phyloP scores from a whole-genome alignment of 2,888 invertebrate species.

The Slavum lentiscoides region DNA sequence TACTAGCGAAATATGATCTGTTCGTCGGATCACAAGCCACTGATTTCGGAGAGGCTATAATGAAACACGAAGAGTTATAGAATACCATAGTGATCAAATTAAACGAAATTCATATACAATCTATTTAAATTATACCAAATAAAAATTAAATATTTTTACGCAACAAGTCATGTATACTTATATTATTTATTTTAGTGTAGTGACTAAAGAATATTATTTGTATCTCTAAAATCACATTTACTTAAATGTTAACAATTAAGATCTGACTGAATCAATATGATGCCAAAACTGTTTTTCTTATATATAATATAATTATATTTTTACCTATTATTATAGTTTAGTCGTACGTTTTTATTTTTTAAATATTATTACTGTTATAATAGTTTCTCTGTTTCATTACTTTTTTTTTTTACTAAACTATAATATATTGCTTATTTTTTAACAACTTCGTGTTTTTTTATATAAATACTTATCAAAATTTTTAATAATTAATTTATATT shows the following conservation, averaged over 20 bases:
- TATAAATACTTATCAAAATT: neutral
- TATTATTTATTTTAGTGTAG: neutral
- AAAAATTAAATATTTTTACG: slow-evolving; percentile 10
- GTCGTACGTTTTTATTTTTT: neutral
- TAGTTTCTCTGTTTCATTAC: slow-evolving; percentile 1
- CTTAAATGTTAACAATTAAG: slow-evolving; percentile 17
- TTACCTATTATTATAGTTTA: slow-evolving; percentile 6
- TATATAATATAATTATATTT: neutral
- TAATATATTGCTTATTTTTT: neutral
- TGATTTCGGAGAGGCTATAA: slow-evolving; percentile 95
- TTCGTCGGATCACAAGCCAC: slow-evolving; percentile 99
- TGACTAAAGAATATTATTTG: neutral
- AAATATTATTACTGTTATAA: slow-evolving; percentile 11
- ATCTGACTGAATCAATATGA: slow-evolving; percentile 30
- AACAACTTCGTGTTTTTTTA: neutral
- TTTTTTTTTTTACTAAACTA: neutral
- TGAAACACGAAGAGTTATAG: slow-evolving; percentile 94
- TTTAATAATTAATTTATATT: neutral
- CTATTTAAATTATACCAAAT: neutral
- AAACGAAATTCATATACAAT: too few species aligned
- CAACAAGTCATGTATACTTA: neutral
- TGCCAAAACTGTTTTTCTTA: slow-evolving; percentile 35
- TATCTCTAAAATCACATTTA: slow-evolving; percentile 3
- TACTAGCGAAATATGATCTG: slow-evolving; percentile 91
- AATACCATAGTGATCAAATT: neutral